Base-by-base conservation (phyloP, 2,797 vertebrate species). In the Neoniphon sammara region DNA sequence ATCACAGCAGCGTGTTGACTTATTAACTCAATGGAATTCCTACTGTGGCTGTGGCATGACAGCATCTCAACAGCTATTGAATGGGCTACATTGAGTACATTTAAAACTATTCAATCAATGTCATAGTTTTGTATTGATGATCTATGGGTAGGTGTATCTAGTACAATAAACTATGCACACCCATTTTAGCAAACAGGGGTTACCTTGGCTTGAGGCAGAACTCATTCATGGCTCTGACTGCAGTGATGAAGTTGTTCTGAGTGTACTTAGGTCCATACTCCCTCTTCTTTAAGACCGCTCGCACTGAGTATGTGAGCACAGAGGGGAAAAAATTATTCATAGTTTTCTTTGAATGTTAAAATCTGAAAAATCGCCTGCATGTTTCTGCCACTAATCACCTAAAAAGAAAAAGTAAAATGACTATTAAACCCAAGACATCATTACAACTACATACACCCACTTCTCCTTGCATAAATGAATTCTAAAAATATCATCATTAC, bases 141-240 rank as follows among this genome's bases (percentile, higher is more conserved):
- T n/a, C 63, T 7, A 39, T 1, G 36, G 4, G 31, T 49, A 46
- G 2, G 10, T 49, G 5, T 17, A n/a, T 52, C 18, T n/a, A 20
- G 66, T 50, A 7, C 27, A 20, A 39, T 12, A 44, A 25, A 15
- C 7, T 23, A 25, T n/a, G 18, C 7, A 31, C 2, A 11, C 23
- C n/a, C 2, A 42, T 0, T 39, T 12, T 1, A 2, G 18, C 7
- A 3, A 66, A 0, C 21, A 54, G 21, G 15, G 8, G 20, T 44
- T 93, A 99, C 98, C 97, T 99, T 90, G 96, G 95, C 91, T 98
- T 99, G 60, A 99, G 96, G 83, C 97, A 99, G 93, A 99, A 99
- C 80, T 99, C 98, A 83, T 99, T 99, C 94, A 99, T 97, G 78
- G 98, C 97, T 95, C 98, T 96, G 81, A 99, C 96, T 77, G 96